Base-by-base conservation (phyloP, 2,797 vertebrate genomes). In the Poecilia picta region DNA sequence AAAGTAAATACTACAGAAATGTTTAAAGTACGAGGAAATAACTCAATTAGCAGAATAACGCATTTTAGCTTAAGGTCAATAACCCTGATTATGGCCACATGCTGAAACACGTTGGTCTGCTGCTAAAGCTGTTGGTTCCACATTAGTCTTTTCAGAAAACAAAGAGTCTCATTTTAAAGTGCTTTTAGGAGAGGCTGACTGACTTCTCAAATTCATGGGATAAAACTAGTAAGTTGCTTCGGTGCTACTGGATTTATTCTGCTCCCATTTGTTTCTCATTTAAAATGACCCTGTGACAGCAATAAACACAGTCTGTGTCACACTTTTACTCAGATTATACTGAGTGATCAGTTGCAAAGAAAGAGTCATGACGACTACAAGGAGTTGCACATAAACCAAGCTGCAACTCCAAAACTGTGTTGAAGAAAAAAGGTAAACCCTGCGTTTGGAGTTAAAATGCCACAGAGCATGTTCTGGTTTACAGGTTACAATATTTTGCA, bases 241-340 rank as follows among this genome's bases (percentile, higher is more conserved):
- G 41, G 71, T 55, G 78, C 79, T 86, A 81, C 88, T 92, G 85
- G 72, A 80, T 87, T 87, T 76, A 81, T 88, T 91, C 62, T 84
- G 82, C 80, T 70, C 71, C 77, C 73, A 81, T 91, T 85, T 84
- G 31, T 36, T 68, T 79, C 77, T 78, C 72, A 64, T 90, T 86
- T 85, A 77, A 88, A 83, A 81, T 73, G 76, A 33, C 80, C 49
- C 73, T 31, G 62, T 78, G 68, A 25, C 85, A 83, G 76, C 59
- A 77, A 64, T 72, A 85, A 45, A 80, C 75, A 76, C 72, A 68
- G 78, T 77, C 84, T 85, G 85, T 78, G 85, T 81, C 66, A 39
- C 59, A 75, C 72, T 72, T 81, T 84, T 71, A 78, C 51, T 80
- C 72, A 88, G 84, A 92, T 73, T 80, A 83, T 76, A 82, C 77